Percentiles rank a stretch among this genome's conserved stretches.
Conservation (phyloP, 2,888 invertebrate genomes). For the Dasypogon diadema region DNA sequence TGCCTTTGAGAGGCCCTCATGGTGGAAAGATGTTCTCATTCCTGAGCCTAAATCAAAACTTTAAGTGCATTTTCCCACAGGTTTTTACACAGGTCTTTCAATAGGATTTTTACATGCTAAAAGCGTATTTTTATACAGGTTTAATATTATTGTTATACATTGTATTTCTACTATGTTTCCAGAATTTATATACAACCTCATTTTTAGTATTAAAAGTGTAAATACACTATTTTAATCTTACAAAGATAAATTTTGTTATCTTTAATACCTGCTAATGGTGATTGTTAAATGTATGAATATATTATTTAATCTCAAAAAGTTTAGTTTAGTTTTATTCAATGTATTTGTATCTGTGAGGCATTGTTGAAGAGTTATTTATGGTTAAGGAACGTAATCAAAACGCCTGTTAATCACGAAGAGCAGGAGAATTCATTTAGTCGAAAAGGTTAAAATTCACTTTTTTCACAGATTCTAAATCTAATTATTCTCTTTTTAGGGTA, state of each 20-base stretch:
- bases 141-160: conserved; percentile 40
- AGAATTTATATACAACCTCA: conserved; percentile 35
- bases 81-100: conserved; percentile 38
- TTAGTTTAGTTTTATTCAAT: too few relatives aligned
- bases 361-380: too few relatives aligned
- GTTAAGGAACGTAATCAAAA: too few relatives aligned
- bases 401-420: too few relatives aligned
- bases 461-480: too few relatives aligned
- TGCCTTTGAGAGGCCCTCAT: conserved; percentile 77
- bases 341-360: too few relatives aligned
- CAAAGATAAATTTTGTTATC: conserved; percentile 27
- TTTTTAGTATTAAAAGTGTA: conserved; percentile 1
- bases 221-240: conserved; percentile 17
- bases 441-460: too few relatives aligned
- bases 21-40: conserved; percentile 76
- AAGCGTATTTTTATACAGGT: conserved; percentile 34
- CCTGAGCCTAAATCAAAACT: conserved; percentile 64
- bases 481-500: too few relatives aligned
- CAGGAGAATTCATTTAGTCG: too few relatives aligned
- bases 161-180: conserved; percentile 34
- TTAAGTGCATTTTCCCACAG: conserved; percentile 51
- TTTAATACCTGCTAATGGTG: conserved; percentile 16
- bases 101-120: conserved; percentile 40
- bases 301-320: conserved; percentile 11
- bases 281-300: conserved; percentile 43